A percentile compares a stretch with the other conserved stretches of the same genome.
Evolutionary conservation across 2,888 invertebrate genomes (phyloP).

Genomic region (Clistopyga incitator): DNA sequence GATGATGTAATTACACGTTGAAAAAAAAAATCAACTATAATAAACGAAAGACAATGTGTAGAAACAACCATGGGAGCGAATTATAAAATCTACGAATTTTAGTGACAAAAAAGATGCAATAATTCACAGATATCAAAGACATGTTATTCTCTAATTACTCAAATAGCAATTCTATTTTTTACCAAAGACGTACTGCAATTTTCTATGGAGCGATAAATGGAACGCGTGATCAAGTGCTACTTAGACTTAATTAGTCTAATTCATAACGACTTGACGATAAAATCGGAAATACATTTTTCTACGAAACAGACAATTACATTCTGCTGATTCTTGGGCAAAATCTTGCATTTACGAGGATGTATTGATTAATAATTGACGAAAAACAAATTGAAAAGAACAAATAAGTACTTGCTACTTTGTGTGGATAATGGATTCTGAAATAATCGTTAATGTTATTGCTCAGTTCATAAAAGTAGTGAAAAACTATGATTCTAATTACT

Average conservation of each 20-base stretch:
- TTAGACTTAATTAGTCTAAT: no score
- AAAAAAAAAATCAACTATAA: not conserved
- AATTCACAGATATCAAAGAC: not conserved
- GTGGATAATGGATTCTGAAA: slow-evolving; percentile 6
- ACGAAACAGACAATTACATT: no score
- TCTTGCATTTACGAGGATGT: no score
- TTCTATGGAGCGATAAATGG: not conserved
- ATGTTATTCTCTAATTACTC: not conserved
- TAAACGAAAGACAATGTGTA: not conserved
- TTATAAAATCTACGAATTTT: not conserved
- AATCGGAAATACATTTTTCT: no score
- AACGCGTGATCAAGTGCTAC: not conserved
- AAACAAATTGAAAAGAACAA: not conserved
- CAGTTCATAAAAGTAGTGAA: not conserved
- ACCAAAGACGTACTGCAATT: not conserved
- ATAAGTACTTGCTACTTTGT: not conserved
- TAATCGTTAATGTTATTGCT: not conserved
- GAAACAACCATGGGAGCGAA: not conserved
- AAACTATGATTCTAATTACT: slow-evolving; percentile 2
- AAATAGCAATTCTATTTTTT: not conserved
- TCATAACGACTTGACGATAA: no score
- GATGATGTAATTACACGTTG: slow-evolving; percentile 1
- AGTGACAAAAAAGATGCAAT: not conserved
- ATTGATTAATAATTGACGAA: no score
- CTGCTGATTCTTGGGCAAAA: no score